Evolutionary conservation across 1,140 invertebrate species (phyloP).

Genomic region (Nasonia longicornis): DNA sequence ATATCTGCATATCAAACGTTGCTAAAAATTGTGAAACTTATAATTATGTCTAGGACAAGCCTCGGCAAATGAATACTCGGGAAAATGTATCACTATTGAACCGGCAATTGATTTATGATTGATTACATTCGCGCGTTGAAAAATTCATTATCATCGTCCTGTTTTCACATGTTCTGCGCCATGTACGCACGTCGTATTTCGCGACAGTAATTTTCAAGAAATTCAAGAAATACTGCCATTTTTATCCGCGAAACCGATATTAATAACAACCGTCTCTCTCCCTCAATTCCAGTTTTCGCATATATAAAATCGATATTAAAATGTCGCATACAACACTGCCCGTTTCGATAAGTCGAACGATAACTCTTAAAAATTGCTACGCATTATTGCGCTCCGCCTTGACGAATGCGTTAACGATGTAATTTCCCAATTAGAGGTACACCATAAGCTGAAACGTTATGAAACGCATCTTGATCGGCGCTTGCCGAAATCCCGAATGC

Average conservation of each 20-base stretch:
- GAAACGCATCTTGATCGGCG: not conserved
- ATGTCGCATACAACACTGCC: not conserved
- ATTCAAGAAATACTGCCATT: not conserved
- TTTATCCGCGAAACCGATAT: not conserved
- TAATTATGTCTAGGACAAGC: not conserved
- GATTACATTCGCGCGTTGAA: not conserved
- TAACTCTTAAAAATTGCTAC: not conserved
- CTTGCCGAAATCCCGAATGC: not conserved
- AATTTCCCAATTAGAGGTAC: not conserved
- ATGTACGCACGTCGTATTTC: not conserved
- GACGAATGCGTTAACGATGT: not conserved
- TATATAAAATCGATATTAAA: slow-evolving; percentile 21
- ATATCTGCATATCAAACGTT: not conserved
- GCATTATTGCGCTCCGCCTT: not conserved
- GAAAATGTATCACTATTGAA: not conserved
- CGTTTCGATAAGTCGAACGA: slow-evolving; percentile 8
- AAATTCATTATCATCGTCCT: no score
- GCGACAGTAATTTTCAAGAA: not conserved
- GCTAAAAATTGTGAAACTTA: not conserved
- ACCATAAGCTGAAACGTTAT: not conserved
- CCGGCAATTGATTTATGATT: not conserved
- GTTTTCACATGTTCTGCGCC: no score
- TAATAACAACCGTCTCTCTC: not conserved
- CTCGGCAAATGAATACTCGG: no score
- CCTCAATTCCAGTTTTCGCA: not conserved